Conservation (phyloP, 2,888 invertebrate genomes). For the Lissocephala sabroskyi region DNA sequence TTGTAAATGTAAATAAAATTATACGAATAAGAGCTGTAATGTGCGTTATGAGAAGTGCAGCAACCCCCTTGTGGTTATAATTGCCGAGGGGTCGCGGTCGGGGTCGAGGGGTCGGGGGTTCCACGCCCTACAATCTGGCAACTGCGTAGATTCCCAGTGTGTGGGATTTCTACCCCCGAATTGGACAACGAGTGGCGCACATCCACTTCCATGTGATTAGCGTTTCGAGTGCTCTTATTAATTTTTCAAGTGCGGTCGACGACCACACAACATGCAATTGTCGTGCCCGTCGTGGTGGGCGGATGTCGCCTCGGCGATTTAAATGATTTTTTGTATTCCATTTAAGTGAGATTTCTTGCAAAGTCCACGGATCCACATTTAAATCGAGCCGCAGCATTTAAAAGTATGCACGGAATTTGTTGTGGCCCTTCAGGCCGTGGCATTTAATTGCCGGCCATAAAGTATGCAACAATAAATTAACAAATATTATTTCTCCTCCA, state of each 20-base stretch:
- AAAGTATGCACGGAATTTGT: slow-evolving; percentile 18
- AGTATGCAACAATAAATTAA: slow-evolving; percentile 12
- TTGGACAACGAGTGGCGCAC: slow-evolving; percentile 22
- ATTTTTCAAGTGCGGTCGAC: slow-evolving; percentile 50
- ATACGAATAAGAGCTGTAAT: slow-evolving; percentile 8
- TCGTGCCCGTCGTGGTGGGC: too few species aligned
- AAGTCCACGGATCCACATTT: too few species aligned
- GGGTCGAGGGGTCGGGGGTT: too few species aligned
- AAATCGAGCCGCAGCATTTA: too few species aligned
- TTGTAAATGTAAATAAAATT: slow-evolving; percentile 1
- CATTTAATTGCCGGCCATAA: slow-evolving; percentile 6
- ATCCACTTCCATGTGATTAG: slow-evolving; percentile 58
- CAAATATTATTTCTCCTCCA: slow-evolving; percentile 3
- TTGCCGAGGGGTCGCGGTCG: too few species aligned
- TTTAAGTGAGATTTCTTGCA: too few species aligned
- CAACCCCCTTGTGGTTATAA: slow-evolving; percentile 27
- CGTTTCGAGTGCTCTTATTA: slow-evolving; percentile 55
- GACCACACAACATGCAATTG: too few species aligned
- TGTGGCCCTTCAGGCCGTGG: too few species aligned
- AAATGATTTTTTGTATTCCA: too few species aligned
- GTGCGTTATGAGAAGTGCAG: slow-evolving; percentile 26
- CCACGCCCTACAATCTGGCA: too few species aligned
- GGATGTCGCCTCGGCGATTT: too few species aligned
- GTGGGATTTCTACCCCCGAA: slow-evolving; percentile 21
- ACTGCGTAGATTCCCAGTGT: slow-evolving; percentile 22